These are phyloP conservation scores for Romanogobio albipinnatus DNA, from an alignment of 2,113 vertebrate genomes.

Conservation along the genomic window DNA sequence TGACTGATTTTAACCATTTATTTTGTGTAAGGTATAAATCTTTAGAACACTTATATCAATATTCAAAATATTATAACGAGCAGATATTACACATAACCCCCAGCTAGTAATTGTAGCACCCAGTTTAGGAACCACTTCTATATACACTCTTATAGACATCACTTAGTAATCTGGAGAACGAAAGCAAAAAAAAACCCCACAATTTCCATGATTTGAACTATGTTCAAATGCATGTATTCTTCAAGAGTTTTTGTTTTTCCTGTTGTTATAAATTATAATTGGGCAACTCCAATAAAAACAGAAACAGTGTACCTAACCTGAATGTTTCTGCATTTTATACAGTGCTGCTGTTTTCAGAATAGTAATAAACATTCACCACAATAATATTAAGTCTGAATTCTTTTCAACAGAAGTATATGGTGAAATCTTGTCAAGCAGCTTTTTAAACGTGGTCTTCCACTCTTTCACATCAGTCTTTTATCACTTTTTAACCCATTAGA, in stretches of 20 bases:
- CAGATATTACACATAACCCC: too few relatives aligned
- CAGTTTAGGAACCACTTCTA: too few relatives aligned
- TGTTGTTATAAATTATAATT: too few relatives aligned
- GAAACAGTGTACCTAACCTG: too few relatives aligned
- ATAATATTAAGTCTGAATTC: neutral
- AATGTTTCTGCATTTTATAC: too few relatives aligned
- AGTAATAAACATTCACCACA: neutral
- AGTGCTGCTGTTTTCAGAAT: too few relatives aligned
- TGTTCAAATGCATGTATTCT: neutral
- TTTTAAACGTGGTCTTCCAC: neutral
- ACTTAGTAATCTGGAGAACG: too few relatives aligned
- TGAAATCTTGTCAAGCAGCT: neutral
- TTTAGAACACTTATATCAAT: neutral
- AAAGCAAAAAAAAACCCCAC: too few relatives aligned
- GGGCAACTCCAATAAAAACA: too few relatives aligned
- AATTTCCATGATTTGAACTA: too few relatives aligned
- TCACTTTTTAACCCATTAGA: slow-evolving; percentile 1
- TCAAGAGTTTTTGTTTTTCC: neutral
- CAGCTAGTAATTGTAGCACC: too few relatives aligned
- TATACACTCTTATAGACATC: too few relatives aligned
- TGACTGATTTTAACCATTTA: neutral
- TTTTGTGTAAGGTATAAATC: neutral
- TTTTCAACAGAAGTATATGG: neutral
- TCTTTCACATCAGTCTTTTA: neutral
- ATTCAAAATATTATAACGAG: neutral